A percentile compares a stretch with the other conserved stretches of the same genome.
Conservation (phyloP, 2,113 vertebrate species). For the Pluvialis apricaria region DNA sequence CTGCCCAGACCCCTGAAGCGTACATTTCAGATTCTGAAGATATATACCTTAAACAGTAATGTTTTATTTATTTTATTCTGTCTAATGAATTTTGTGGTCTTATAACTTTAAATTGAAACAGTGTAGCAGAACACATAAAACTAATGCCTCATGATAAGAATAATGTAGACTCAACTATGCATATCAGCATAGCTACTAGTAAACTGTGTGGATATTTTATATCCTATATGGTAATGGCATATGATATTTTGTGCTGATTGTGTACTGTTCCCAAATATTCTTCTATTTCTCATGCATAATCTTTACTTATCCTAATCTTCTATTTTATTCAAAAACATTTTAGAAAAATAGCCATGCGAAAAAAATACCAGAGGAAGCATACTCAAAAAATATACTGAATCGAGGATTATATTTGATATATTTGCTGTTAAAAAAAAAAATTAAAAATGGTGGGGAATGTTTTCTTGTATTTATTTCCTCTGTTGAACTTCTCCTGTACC, state of each 20-base stretch:
- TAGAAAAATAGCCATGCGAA: background rate
- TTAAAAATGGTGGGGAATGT: background rate
- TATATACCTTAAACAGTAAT: background rate
- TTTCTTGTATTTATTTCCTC: background rate
- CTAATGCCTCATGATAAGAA: background rate
- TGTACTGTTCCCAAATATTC: constrained; percentile 16
- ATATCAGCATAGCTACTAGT: background rate
- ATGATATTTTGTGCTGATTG: background rate
- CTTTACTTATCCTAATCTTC: background rate
- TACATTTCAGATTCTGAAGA: background rate
- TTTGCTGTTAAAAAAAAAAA: background rate
- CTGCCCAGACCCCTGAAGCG: background rate
- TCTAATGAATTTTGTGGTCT: background rate
- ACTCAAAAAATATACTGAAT: background rate
- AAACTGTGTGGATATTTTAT: background rate
- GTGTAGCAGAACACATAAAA: background rate
- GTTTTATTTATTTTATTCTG: background rate
- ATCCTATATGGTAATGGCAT: background rate
- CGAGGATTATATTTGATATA: background rate
- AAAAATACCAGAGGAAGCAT: background rate
- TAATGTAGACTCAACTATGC: background rate
- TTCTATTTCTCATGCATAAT: constrained; percentile 5
- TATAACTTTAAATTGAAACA: background rate
- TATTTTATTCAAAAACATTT: constrained; percentile 10
- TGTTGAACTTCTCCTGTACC: background rate